Evolutionary conservation across 2,113 vertebrate genomes (phyloP).

Genomic region (Anarhynchus alexandrinus): DNA sequence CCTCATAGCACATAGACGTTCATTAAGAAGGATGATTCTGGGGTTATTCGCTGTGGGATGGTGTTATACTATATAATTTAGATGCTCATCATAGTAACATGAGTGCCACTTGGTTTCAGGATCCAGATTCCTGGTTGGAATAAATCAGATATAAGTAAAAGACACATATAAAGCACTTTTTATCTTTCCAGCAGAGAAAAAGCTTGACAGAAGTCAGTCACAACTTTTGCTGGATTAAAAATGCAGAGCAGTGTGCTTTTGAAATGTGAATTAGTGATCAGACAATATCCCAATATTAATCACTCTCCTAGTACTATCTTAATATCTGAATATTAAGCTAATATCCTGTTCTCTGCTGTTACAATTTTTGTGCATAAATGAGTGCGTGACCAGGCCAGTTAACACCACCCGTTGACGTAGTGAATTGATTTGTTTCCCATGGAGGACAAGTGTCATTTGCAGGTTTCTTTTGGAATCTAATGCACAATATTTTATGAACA

Average conservation of each 20-base stretch:
- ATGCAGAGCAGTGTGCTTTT: neutral
- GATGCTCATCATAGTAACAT: neutral
- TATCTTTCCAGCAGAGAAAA: neutral
- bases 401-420: neutral
- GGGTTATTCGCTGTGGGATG: neutral
- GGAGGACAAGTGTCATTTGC: neutral
- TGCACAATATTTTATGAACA: neutral
- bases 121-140: neutral
- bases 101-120: neutral
- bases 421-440: neutral
- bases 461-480: neutral
- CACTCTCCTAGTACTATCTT: neutral
- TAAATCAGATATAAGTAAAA: neutral
- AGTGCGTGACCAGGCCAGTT: neutral
- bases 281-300: neutral
- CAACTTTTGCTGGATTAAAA: neutral
- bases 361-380: neutral
- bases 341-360: neutral
- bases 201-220: neutral
- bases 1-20: neutral
- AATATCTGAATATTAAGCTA: neutral
- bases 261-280: neutral
- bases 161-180: neutral
- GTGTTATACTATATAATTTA: neutral
- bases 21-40: neutral